Base-by-base conservation (phyloP, 2,888 invertebrate species). In the Sphinx pinastri region DNA sequence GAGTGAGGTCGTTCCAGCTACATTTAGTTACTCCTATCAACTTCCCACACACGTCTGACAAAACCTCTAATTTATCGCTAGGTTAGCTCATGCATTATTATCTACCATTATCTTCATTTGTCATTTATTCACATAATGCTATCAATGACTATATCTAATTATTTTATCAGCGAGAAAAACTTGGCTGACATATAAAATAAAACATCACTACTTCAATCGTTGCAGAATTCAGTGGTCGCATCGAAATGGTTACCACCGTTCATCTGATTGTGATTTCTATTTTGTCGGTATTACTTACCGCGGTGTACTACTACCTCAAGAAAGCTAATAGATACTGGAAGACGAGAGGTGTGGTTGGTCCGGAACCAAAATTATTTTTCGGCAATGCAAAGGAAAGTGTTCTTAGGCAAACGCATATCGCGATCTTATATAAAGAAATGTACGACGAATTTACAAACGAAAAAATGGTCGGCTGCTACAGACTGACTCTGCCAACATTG, bases 391-490 rank as follows among this genome's bases (percentile, higher is more conserved):
- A 79, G n/a, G 77, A 82, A 12, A 79, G 79, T 2, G 77, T 77
- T 25, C 74, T 81, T 2, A 76, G 84, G 67, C 76, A 70, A 49
- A 81, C 82, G 49, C 78, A 80, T 31, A 58, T 79, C n/a, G 81
- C 80, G 6, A 68, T 78, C 13, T 59, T 80, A 5, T 83, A 76
- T 71, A 77, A 76, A 68, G 82, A 86, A 59, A 76, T 88, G 16
- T 90, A 89, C 75, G 74, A 83, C 13, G 75, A 82, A n/a, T 90
- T 78, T 73, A 82, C 85, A 0, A 74, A 87, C 5, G 88, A 88
- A 71, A 86, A 84, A 72, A 76, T 86, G 5, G 81, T 90, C 7
- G 90, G 90, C 6, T 69, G 88, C 5, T 88, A 79, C 73, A 80
- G 83, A 71, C 82, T 88, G 80, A 82, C 80, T 8, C 73, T 77